Base-by-base conservation (phyloP, 2,888 invertebrate species). In the Drosophila dives region DNA sequence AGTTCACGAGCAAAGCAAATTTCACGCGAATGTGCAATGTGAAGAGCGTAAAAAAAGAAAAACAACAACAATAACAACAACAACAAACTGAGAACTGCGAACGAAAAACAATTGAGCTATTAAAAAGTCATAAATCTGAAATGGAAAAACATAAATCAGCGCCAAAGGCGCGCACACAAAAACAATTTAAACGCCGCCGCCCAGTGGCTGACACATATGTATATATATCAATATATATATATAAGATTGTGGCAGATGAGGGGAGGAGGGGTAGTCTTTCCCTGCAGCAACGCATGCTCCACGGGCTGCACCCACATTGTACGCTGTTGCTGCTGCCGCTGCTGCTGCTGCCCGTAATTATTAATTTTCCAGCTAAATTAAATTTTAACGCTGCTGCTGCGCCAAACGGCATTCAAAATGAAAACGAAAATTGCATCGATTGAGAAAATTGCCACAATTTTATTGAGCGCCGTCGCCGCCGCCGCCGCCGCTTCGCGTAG, bases 311-410 rank as follows among this genome's bases (percentile, higher is more conserved):
- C 85, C 85, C 89, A 85, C 86, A 89, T 89, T 85, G 67, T 84
- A 74, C 74, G 83, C 80, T 60, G 29, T 4, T 60, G 29, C 5
- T 60, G 83, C 80, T 60, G 29, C 5, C 56, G 83, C 80, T 56
- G 29, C 5, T 60, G 83, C 80, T 60, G 29, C 5, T 60, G 76
- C 45, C 49, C 66, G 75, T 89, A 87, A 86, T 87, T 86, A 89
- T 89, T 85, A 89, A 86, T 86, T 86, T 86, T 86, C 89, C 86
- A 89, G 81, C 83, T 89, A 86, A 86, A 86, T 86, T 86, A 87
- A 82, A 80, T 85, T 87, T 87, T 83, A 80, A 83, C 87, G 83
- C 80, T 53, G 72, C 69, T 49, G 69, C 61, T 59, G 53, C 51
- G 32, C 51, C 68, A 53, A 73, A 66, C 56, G 64, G 65, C 65